Base-by-base conservation (phyloP, 2,888 invertebrate genomes). In the Drosophila conformis region DNA sequence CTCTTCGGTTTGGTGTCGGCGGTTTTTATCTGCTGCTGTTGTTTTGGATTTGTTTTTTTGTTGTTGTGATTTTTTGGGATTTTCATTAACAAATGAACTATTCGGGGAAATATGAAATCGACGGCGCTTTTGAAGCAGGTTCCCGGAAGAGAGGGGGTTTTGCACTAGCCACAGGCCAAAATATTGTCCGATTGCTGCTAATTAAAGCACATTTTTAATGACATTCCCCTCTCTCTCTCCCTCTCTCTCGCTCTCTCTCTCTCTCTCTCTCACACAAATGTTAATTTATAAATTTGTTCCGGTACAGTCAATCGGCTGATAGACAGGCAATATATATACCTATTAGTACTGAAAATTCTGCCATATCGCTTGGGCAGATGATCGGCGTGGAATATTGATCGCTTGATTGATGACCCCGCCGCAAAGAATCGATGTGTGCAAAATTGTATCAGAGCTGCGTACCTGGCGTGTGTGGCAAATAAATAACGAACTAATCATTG, bases 401-500 rank as follows among this genome's bases (percentile, higher is more conserved):
- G 54, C 21, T 65, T 80, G 87, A 83, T 87, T 73, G 88, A 83
- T 83, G 76, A 72, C 70, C 49, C 58, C 33, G 42, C 51, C 53
- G 53, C 35, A 54, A n/a, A 29, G 59, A 49, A 36, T 33, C 27
- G 68, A 61, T 71, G 61, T 33, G 54, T 59, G 76, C 64, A 48
- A 57, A 57, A 62, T 54, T 67, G 59, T 42, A n/a, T 7, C 54
- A 21, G 7, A 40, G 42, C 38, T 46, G 29, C 35, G 51, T 35
- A 35, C 31, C 38, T 52, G 29, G 51, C 7, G 42, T 65, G 36
- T 46, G 42, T 31, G 68, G 51, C 7, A 89, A 71, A 89, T 87
- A 87, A 89, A 82, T 89, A 78, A 85, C 67, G 42, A 62, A 64
- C 80, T 86, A 88, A 87, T 90, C 82, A 83, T 75, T 66, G 61